Percentiles rank a stretch among this genome's conserved stretches.
Evolutionary conservation across 2,797 vertebrate genomes (phyloP).

Genomic region (Eleutherodactylus coqui): DNA sequence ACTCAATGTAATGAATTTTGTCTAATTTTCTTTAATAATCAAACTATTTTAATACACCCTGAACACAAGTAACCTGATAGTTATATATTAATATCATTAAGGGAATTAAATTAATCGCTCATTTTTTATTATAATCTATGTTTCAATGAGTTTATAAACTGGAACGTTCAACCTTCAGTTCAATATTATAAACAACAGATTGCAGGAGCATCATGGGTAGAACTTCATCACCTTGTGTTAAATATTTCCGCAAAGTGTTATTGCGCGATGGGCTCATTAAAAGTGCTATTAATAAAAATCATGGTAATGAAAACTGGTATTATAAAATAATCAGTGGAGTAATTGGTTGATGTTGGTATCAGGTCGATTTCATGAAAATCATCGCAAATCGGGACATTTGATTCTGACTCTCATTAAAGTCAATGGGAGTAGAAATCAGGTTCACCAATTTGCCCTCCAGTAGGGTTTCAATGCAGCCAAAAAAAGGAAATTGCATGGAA

Average conservation of each 20-base stretch:
- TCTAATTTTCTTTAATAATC: not conserved
- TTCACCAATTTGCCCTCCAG: too few species aligned
- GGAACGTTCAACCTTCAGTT: conserved; percentile 9
- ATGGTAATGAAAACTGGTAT: not conserved
- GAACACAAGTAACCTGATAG: not conserved
- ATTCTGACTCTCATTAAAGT: too few species aligned
- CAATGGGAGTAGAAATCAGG: too few species aligned
- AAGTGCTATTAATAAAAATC: not conserved
- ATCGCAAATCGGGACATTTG: too few species aligned
- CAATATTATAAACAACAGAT: conserved; percentile 20
- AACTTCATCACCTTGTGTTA: not conserved
- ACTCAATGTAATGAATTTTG: too few species aligned
- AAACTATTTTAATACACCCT: not conserved
- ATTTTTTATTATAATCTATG: conserved; percentile 22
- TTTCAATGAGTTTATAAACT: conserved; percentile 11
- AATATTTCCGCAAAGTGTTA: not conserved
- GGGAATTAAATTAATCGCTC: not conserved
- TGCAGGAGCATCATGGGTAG: not conserved
- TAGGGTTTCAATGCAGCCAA: too few species aligned
- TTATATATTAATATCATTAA: conserved; percentile 13
- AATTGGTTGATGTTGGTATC: too few species aligned
- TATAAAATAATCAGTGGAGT: too few species aligned
- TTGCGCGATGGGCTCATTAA: not conserved
- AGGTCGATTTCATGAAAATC: too few species aligned
- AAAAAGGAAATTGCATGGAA: too few species aligned